Base-by-base conservation (phyloP, 2,888 invertebrate genomes). In the Aphidius colemani region DNA sequence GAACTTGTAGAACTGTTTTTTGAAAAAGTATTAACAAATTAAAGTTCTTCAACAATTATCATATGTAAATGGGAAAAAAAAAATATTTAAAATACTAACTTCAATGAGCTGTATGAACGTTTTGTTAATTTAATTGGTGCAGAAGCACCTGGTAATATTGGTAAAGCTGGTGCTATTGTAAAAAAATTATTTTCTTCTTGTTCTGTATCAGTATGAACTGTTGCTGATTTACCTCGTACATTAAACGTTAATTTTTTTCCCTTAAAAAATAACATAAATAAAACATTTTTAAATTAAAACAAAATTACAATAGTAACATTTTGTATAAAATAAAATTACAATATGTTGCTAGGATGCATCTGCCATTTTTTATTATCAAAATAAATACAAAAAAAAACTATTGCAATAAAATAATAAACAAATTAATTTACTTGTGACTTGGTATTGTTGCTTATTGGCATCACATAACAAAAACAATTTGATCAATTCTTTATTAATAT, bases 161-260 rank as follows among this genome's bases (percentile, higher is more conserved):
- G 82, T 61, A 83, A 71, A 41, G 80, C 80, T 57, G 82, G 79
- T 60, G 79, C 79, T 64, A 82, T 79, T 7, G 78, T 79, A 50
- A 83, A 71, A 66, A 81, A 80, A 65, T 75, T 72, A 68, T 69
- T 74, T 18, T 75, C 72, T 53, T 71, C 71, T 11, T 71, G 67
- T 41, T 74, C 70, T n/a, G 67, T 63, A 53, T 65, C 73, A 5
- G 65, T 63, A 65, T 69, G 70, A 51, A 69, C 65, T 44, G 72
- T 68, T 10, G 73, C 72, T 41, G 80, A 75, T 66, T 76, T 78
- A 46, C 76, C 78, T 67, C 73, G 76, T 44, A 78, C 65, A 64
- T 72, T 71, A 40, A 80, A 73, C 13, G 68, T 66, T 68, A 74
- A 66, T 69, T 74, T 75, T 71, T 71, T 79, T 57, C 67, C 68